Evolutionary conservation across 2,888 invertebrate species (phyloP), one percentile per base, ranked within the genome.

Genomic region (Melikaiella ostensackeni): DNA sequence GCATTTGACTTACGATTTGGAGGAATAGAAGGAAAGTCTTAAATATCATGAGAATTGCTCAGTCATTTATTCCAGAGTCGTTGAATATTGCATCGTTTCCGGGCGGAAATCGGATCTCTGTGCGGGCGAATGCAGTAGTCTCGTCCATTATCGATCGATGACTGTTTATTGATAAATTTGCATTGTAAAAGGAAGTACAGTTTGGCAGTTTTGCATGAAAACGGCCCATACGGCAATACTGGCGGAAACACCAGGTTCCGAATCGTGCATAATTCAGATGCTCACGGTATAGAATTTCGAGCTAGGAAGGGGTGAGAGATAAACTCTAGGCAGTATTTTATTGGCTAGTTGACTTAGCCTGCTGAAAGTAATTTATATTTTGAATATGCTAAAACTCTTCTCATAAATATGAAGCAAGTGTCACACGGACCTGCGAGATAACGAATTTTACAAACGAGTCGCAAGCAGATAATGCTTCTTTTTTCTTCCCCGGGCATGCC

Each of bases 381-480:
- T 86, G 88, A 88, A 88, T 88, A 88, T 88, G 88, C 87, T 88
- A 88, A 88, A 88, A 87, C 87, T 88, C 85, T 77, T 82, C 88
- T 88, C 88, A 89, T 88, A 88, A 88, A 88, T 88, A 88, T 88
- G 88, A 88, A 88, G 84, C 87, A 83, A 85, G 82, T 78, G 84
- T 84, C 85, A 80, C 81, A 77, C 77, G 75, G 79, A 79, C 79
- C 75, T 77, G 78, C 74, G 83, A 84, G 88, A 88, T 88, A 88
- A 88, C 88, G 85, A 88, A 88, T 86, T 86, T 87, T 85, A 86
- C 84, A 85, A 86, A 88, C 85, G 83, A 83, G 76, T 76, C 77
- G 46, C 76, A 27, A 62, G 63, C 30, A 76, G 75, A 77, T 80
- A 77, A 75, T 76, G 59, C 33, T 63, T 38, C 74, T 79, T 75